A percentile compares a stretch with the other conserved stretches of the same genome.
Conservation (phyloP, 2,888 invertebrate species). For the Caenorhabditis wallacei region DNA sequence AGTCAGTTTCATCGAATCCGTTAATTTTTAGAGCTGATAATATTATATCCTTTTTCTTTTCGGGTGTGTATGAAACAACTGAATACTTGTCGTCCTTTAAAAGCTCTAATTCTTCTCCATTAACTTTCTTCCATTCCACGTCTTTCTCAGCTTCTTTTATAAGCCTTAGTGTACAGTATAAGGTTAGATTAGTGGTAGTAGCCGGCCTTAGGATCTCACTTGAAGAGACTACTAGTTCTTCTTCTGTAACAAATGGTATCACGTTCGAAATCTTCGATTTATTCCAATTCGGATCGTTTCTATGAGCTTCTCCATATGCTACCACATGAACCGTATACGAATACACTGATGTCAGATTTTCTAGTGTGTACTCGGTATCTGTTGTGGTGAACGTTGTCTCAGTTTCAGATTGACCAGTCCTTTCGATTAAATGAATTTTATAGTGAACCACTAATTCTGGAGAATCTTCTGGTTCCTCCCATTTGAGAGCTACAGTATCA, state of each 20-base stretch:
- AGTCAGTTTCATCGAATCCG: conserved; percentile 46
- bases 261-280: conserved; percentile 59
- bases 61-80: conserved; percentile 10
- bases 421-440: conserved; percentile 52
- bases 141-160: conserved; percentile 10
- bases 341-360: conserved; percentile 44
- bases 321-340: conserved; percentile 65
- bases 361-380: conserved; percentile 14
- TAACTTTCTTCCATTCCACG: conserved; percentile 62
- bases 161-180: conserved; percentile 57
- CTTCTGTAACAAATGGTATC: conserved; percentile 50
- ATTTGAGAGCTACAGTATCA: conserved; percentile 36
- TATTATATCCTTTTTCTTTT: conserved; percentile 2
- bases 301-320: conserved; percentile 42
- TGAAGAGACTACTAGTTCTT: conserved; percentile 22
- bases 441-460: conserved; percentile 40
- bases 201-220: conserved; percentile 38
- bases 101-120: background rate
- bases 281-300: conserved; percentile 17
- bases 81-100: conserved; percentile 1
- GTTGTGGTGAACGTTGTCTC: conserved; percentile 42
- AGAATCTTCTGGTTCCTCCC: conserved; percentile 59
- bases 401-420: conserved; percentile 8
- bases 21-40: conserved; percentile 61
- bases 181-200: conserved; percentile 8